These are phyloP conservation scores for Drepana falcataria DNA, from an alignment of 2,888 invertebrate species.

Conservation along the genomic window DNA sequence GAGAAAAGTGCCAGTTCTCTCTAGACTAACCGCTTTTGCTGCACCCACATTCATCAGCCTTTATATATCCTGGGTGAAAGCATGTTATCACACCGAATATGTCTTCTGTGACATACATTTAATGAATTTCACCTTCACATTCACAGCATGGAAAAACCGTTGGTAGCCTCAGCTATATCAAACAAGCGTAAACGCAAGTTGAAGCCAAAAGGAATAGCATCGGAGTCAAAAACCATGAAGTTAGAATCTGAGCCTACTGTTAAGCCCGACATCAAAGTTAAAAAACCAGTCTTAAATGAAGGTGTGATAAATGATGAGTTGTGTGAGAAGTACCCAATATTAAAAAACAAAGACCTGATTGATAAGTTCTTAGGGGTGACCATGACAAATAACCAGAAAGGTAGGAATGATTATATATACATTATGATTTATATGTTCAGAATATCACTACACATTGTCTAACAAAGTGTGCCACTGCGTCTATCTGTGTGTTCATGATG, in stretches of 20 bases:
- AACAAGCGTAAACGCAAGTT: constrained; percentile 29
- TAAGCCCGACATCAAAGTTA: constrained; percentile 1
- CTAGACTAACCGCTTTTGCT: too few species aligned
- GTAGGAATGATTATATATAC: constrained; percentile 22
- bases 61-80: too few species aligned
- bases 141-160: constrained; percentile 23
- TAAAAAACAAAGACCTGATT: constrained; percentile 46
- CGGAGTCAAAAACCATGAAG: constrained; percentile 23
- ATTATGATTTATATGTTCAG: not conserved
- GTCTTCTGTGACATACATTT: too few species aligned
- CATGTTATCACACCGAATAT: too few species aligned
- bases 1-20: too few species aligned
- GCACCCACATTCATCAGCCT: too few species aligned
- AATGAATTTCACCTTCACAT: not conserved
- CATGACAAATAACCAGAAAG: constrained; percentile 66
- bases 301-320: constrained; percentile 17
- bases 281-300: constrained; percentile 6
- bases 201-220: constrained; percentile 9
- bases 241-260: constrained; percentile 1
- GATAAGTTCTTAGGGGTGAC: constrained; percentile 43
- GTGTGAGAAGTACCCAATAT: constrained; percentile 39
- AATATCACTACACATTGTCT: too few species aligned
- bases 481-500: too few species aligned
- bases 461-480: too few species aligned
- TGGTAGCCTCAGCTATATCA: constrained; percentile 6